phyloP scores from a whole-genome alignment of 2,797 vertebrate species.

The Oreonectes daqikongensis region DNA sequence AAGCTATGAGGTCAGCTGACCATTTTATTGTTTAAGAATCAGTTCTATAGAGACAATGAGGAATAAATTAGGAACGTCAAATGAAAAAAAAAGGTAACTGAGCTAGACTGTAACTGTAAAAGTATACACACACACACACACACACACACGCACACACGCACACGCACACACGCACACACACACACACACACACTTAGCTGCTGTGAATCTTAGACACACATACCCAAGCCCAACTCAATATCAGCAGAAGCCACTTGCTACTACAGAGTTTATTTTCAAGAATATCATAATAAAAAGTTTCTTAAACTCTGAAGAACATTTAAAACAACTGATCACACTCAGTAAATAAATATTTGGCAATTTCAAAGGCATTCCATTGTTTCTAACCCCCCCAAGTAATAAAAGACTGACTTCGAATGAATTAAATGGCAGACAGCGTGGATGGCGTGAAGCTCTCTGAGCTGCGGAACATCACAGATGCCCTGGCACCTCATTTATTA shows the following conservation, averaged over 20 bases:
- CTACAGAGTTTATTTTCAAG: background rate
- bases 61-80: background rate
- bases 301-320: background rate
- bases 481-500: conserved; percentile 67
- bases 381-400: conserved; percentile 39
- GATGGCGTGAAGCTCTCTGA: conserved; percentile 48
- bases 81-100: background rate
- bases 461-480: conserved; percentile 63
- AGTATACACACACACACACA: background rate
- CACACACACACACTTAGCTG: too few relatives aligned
- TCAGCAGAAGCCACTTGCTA: conserved; percentile 12
- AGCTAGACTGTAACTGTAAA: background rate
- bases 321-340: background rate
- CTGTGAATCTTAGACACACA: background rate
- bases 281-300: background rate
- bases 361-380: conserved; percentile 34
- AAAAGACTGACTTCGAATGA: conserved; percentile 50
- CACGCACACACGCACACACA: too few relatives aligned
- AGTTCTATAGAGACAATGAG: background rate
- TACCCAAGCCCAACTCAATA: background rate
- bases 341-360: background rate
- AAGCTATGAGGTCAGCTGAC: conserved; percentile 27
- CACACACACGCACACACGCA: too few relatives aligned
- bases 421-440: conserved; percentile 52
- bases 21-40: conserved; percentile 22